Conservation (phyloP, 2,113 vertebrate genomes). For the Corythoichthys intestinalis region DNA sequence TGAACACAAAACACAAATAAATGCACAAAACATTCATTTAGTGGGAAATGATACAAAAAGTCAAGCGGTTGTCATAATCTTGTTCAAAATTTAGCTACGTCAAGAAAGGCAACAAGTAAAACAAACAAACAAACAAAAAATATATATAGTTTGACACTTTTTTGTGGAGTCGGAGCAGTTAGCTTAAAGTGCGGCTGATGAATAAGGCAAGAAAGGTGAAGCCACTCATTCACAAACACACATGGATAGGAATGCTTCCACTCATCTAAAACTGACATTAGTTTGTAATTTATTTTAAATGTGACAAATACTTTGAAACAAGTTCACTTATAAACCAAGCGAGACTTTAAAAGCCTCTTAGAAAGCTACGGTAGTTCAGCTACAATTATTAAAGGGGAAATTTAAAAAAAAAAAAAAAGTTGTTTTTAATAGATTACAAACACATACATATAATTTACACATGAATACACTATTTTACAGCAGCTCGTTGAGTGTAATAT, state of each 20-base stretch:
- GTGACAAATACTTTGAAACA: background rate
- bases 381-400: too few relatives aligned
- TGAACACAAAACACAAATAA: conserved; percentile 26
- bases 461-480: too few relatives aligned
- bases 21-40: background rate
- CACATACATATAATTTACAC: too few relatives aligned
- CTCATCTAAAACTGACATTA: background rate
- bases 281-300: background rate
- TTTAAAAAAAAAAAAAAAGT: too few relatives aligned
- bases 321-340: background rate
- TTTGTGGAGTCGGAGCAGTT: background rate
- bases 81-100: background rate
- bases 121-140: background rate
- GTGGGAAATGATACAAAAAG: conserved; percentile 1
- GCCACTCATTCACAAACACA: background rate
- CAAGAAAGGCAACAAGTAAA: background rate
- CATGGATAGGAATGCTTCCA: background rate
- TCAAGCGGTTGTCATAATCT: background rate
- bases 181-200: background rate
- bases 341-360: background rate
- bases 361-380: too few relatives aligned
- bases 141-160: background rate
- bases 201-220: conserved; percentile 6
- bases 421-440: too few relatives aligned
- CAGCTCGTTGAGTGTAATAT: too few relatives aligned